Percentiles rank a stretch among this genome's conserved stretches.
These are phyloP conservation scores for Sphinx pinastri DNA, from an alignment of 2,888 invertebrate genomes.

Conservation along the genomic window DNA sequence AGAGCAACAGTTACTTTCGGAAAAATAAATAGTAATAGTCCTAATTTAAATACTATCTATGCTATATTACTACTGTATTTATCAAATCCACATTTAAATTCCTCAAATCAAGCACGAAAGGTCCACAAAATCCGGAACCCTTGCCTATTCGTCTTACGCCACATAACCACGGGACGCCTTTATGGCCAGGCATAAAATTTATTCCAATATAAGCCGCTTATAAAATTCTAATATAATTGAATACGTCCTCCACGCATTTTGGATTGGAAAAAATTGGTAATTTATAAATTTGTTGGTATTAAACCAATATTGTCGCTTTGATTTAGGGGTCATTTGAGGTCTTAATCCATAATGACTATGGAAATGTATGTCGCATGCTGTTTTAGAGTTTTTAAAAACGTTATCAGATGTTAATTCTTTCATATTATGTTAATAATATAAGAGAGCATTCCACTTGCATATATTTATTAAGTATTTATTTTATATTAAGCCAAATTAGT, in stretches of 20 bases:
- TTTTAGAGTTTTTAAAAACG: constrained; percentile 15
- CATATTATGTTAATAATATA: constrained; percentile 4
- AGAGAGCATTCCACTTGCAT: background rate
- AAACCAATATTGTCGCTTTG: constrained; percentile 23
- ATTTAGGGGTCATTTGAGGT: constrained; percentile 18
- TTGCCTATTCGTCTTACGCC: constrained; percentile 12
- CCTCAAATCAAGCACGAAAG: constrained; percentile 5
- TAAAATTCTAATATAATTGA: constrained; percentile 49
- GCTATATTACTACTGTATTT: background rate
- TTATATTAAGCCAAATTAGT: background rate
- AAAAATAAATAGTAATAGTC: no score
- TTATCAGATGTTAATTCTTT: constrained; percentile 4
- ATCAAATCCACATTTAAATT: background rate
- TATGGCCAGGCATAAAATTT: constrained; percentile 44
- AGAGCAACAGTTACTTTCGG: no score
- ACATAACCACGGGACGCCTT: constrained; percentile 49
- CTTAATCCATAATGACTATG: constrained; percentile 23
- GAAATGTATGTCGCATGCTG: constrained; percentile 21
- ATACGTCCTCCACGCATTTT: constrained; percentile 35
- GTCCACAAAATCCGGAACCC: background rate
- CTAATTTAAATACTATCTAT: no score
- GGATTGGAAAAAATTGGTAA: constrained; percentile 23
- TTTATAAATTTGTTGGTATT: constrained; percentile 18
- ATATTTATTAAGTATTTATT: background rate
- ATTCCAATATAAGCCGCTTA: constrained; percentile 44